Conservation (phyloP, 2,113 vertebrate genomes). For the Scatophagus argus region DNA sequence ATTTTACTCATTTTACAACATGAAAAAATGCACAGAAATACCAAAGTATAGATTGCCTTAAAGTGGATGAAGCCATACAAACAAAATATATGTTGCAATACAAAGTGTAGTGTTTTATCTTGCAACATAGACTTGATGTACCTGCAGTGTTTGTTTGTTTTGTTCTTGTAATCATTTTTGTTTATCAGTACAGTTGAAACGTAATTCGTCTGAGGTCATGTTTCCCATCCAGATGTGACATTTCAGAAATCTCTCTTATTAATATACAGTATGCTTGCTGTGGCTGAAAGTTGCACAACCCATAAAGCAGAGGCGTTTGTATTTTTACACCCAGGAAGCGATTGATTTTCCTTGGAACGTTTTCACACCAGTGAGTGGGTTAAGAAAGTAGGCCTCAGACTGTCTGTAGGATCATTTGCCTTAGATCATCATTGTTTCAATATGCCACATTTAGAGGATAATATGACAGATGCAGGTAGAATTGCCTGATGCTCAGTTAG, state of each 20-base stretch:
- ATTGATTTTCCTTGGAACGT: background rate
- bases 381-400: background rate
- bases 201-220: constrained; percentile 28
- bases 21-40: constrained; percentile 58
- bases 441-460: constrained; percentile 5
- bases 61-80: constrained; percentile 60
- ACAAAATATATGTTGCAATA: constrained; percentile 50
- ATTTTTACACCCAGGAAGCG: constrained; percentile 5
- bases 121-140: constrained; percentile 47
- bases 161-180: background rate
- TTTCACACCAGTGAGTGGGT: constrained; percentile 2
- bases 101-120: constrained; percentile 33
- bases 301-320: constrained; percentile 21
- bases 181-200: constrained; percentile 17
- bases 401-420: background rate
- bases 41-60: constrained; percentile 49
- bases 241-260: constrained; percentile 22
- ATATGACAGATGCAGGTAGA: constrained; percentile 24
- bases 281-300: constrained; percentile 57
- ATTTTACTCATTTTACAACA: constrained; percentile 16
- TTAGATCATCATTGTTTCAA: too few relatives aligned
- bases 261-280: constrained; percentile 65
- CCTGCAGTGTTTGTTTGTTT: background rate
- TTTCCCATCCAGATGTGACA: constrained; percentile 40
- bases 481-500: constrained; percentile 5